phyloP scores from a whole-genome alignment of 1,140 invertebrate genomes.

The Bradysia coprophila region DNA sequence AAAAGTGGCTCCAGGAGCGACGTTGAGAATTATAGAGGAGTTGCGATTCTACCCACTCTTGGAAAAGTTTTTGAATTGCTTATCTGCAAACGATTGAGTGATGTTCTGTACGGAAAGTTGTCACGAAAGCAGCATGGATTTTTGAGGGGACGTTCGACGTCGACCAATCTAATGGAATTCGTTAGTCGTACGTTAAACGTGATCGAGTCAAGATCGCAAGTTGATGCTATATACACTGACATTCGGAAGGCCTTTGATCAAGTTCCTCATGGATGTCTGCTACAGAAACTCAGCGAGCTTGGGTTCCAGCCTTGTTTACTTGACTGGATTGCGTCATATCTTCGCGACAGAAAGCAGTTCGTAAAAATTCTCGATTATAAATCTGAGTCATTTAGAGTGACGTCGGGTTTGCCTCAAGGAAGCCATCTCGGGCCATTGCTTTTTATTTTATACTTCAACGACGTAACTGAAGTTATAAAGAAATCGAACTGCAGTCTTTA shows the following conservation, averaged over 20 bases:
- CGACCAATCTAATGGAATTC: too few species aligned
- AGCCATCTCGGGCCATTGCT: not conserved
- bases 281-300: not conserved
- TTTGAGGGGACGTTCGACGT: too few species aligned
- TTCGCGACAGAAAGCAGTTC: not conserved
- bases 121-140: too few species aligned
- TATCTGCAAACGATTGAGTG: too few species aligned
- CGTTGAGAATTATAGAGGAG: too few species aligned
- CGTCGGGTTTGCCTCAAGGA: not conserved
- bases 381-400: not conserved
- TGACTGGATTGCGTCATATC: not conserved
- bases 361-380: not conserved
- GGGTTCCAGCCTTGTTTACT: not conserved
- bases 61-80: too few species aligned
- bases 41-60: too few species aligned
- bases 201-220: too few species aligned
- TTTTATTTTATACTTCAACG: not conserved
- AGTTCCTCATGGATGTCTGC: not conserved
- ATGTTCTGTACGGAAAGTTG: too few species aligned
- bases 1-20: too few species aligned
- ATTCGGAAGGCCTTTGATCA: not conserved
- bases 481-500: not conserved
- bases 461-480: not conserved
- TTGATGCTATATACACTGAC: not conserved
- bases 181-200: too few species aligned